A percentile compares a stretch with the other conserved stretches of the same genome.
These are phyloP conservation scores for Rhamnusium bicolor DNA, from an alignment of 2,888 invertebrate species.

Conservation along the genomic window DNA sequence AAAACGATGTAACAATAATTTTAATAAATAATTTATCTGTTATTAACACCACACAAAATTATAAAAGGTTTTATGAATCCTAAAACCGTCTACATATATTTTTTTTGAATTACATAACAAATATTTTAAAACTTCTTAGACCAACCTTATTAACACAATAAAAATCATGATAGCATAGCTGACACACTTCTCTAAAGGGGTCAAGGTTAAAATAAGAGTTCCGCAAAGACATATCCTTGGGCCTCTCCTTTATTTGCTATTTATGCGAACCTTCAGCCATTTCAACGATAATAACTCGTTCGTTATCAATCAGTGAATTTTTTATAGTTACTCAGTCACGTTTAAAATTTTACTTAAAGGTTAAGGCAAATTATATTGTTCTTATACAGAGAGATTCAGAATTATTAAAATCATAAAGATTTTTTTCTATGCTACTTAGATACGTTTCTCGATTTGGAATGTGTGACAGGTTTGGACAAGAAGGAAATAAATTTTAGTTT, in stretches of 20 bases:
- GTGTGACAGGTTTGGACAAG: no score
- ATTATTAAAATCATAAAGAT: no score
- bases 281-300: neutral
- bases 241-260: conserved; percentile 9
- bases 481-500: no score
- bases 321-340: neutral
- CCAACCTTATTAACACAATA: neutral
- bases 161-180: neutral
- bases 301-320: neutral
- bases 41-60: neutral
- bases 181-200: neutral
- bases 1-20: neutral
- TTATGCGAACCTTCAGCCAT: neutral
- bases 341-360: neutral
- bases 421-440: no score
- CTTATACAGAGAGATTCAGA: no score
- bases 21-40: neutral
- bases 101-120: neutral
- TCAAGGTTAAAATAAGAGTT: neutral
- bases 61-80: neutral
- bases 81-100: no score
- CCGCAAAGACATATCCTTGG: conserved; percentile 15
- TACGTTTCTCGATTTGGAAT: no score
- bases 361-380: neutral
- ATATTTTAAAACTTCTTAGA: neutral